phyloP scores from a whole-genome alignment of 2,888 invertebrate species.

The Rhopalosiphum nymphaeae region DNA sequence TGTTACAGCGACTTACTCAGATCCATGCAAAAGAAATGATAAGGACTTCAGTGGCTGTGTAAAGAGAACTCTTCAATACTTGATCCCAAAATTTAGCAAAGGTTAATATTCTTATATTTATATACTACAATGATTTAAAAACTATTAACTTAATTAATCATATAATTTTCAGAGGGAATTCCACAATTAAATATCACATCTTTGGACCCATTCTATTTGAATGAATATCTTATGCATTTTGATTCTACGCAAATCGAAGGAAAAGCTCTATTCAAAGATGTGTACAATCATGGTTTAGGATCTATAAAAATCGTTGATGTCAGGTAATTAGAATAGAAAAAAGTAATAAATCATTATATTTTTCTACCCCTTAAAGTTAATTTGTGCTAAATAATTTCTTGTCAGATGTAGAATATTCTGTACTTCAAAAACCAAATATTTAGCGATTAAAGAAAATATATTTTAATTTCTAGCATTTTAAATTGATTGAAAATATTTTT shows the following conservation, averaged over 20 bases:
- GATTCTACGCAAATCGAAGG: slow-evolving; percentile 68
- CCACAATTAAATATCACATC: slow-evolving; percentile 73
- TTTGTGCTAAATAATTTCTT: neutral
- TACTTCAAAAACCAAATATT: neutral
- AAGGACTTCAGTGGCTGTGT: slow-evolving; percentile 76
- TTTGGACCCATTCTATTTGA: slow-evolving; percentile 68
- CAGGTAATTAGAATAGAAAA: slow-evolving; percentile 67
- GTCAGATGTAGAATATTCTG: neutral
- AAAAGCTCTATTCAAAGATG: slow-evolving; percentile 68
- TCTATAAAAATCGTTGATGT: slow-evolving; percentile 68
- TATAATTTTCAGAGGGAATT: slow-evolving; percentile 70
- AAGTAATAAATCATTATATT: neutral
- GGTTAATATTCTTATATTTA: slow-evolving; percentile 42
- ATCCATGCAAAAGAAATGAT: slow-evolving; percentile 73
- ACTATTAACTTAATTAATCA: neutral
- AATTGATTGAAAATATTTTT: neutral
- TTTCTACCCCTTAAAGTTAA: neutral
- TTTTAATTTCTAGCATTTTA: neutral
- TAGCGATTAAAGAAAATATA: neutral
- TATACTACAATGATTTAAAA: neutral
- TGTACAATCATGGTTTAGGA: slow-evolving; percentile 68
- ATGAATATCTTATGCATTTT: slow-evolving; percentile 68
- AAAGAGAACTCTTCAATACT: slow-evolving; percentile 73
- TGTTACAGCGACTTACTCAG: slow-evolving; percentile 73
- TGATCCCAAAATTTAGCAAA: slow-evolving; percentile 70